Evolutionary conservation across 1,140 invertebrate species (phyloP), one percentile per base, ranked within the genome.

Genomic region (Heterodera schachtii): DNA sequence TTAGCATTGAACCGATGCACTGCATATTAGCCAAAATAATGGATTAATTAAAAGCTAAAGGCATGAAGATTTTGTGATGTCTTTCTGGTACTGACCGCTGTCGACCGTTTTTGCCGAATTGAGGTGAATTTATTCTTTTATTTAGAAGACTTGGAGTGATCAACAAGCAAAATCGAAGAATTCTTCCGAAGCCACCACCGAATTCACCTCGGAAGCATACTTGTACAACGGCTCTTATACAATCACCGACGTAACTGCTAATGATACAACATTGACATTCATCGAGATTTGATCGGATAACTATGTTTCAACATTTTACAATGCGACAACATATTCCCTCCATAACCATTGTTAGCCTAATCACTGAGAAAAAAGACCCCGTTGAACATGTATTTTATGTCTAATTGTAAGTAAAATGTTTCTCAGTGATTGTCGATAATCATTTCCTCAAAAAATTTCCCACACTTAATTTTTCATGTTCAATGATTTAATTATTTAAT

Each of bases 201-300:
- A 81, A 49, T 74, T 21, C 3, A 16, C 13, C 71, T 82, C 57
- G 16, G 81, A 83, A 67, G 83, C 80, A 41, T 83, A 83, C 49
- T 83, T 83, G 67, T 83, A 83, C 70, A 83, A 76, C 60, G 43
- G 82, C 81, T 70, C 70, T 19, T 52, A 67, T 49, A 83, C 67
- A 19, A 74, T 83, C 13, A 83, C 82, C 47, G 82, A 83, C 44
- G 82, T 83, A 49, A 83, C 82, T 21, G 44, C 64, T 6, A 83
- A 83, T 67, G 74, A 69, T 19, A 71, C 73, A 13, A 83, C 82
- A 8, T 44, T 81, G 41, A 83, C 81, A 31, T 80, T 83, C 66
- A 47, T 83, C 57, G 82, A 83, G 67, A 83, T 83, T 84, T 83
- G 82, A 83, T 64, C 19, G 44, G 69, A 71, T 70, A 2, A 11